Evolutionary conservation across 2,113 vertebrate species (phyloP), one percentile per base, ranked within the genome.

Genomic region (Elanoides forficatus): DNA sequence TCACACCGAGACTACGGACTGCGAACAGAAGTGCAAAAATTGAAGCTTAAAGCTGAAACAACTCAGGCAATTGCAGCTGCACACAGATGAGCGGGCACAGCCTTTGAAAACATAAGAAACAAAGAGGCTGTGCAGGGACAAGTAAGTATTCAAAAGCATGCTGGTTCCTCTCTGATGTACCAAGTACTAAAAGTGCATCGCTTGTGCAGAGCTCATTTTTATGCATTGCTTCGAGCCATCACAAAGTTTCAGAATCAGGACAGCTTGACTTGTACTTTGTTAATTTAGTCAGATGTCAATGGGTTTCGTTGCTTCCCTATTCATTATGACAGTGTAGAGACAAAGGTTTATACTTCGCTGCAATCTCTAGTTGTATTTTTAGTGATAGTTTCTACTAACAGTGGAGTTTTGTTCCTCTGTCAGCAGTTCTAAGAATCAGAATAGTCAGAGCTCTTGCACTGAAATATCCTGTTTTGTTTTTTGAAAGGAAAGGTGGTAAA

Each of bases 1-100:
- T 91, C 1, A 3, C 25, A 30, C 6, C 1, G 9, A 73, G 55
- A 43, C 36, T 60, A 10, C 0, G 2, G 32, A 32, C 58, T 73
- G 40, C 25, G 30, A 86, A 29, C 34, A 82, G 55, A 68, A 48
- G 19, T 38, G 32, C 25, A 94, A 84, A 83, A 88, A 34, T 34
- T 70, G 58, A 70, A 48, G 30, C 20, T 60, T 38, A 60, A 67
- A 66, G 14, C 27, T 70, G 40, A 23, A 93, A 62, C 30, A 58
- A 70, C 47, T 89, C 22, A 4, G 34, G 21, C 27, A 73, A 45
- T 20, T 78, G 34, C 50, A 86, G 36, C 55, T 86, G 55, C 55
- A 66, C 27, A 29, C 45, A 68, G 53, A 72, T 83, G 71, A 92
- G 38, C 3, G 3, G 29, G 18, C 42, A 55, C 1, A 42, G 80